Evolutionary conservation across 2,797 vertebrate species (phyloP).

Genomic region (Pelobates cultripes): DNA sequence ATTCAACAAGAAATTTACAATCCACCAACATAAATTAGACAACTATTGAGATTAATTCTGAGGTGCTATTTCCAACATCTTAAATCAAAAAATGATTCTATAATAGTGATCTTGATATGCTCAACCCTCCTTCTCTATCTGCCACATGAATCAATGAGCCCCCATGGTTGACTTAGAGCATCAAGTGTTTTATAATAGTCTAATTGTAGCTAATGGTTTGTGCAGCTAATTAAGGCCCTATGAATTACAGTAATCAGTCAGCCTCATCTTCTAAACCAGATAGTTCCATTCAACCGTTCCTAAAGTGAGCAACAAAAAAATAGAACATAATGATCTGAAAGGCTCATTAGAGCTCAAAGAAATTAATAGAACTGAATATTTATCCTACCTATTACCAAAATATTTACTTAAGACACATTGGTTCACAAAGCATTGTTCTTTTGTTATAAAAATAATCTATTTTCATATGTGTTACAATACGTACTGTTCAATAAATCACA

Average conservation of each 20-base stretch:
- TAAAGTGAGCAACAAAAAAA: constrained; percentile 67
- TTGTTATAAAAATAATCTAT: neutral
- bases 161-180: constrained; percentile 88
- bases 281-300: constrained; percentile 74
- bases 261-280: constrained; percentile 83
- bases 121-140: constrained; percentile 62
- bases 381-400: constrained; percentile 56
- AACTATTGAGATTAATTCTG: constrained; percentile 86
- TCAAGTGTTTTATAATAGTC: constrained; percentile 98
- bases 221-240: constrained; percentile 99
- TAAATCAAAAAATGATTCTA: constrained; percentile 82
- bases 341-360: constrained; percentile 60
- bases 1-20: constrained; percentile 85
- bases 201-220: constrained; percentile 99
- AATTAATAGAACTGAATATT: constrained; percentile 58
- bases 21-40: constrained; percentile 83
- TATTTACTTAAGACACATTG: constrained; percentile 56
- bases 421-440: constrained; percentile 13
- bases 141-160: constrained; percentile 81
- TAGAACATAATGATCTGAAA: constrained; percentile 53
- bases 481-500: neutral
- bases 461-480: neutral
- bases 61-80: constrained; percentile 80
- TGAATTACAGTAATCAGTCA: constrained; percentile 99
- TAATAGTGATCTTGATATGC: constrained; percentile 73